Evolutionary conservation across 2,888 invertebrate species (phyloP).

Genomic region (Zelleria hepariella): DNA sequence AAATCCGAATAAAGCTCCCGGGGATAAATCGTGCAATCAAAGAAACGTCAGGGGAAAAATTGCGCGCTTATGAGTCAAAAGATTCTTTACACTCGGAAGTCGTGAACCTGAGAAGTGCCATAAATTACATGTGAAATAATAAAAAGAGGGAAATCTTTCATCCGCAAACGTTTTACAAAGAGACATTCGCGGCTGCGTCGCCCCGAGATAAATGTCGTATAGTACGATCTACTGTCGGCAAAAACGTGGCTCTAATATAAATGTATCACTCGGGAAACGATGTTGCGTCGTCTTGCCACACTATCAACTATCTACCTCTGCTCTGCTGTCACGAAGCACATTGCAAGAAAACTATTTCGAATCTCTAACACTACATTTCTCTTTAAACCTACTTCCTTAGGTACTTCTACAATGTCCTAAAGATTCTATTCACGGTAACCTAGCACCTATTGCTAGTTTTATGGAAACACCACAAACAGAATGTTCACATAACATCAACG

Average conservation of each 20-base stretch:
- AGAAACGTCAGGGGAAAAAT: constrained; percentile 25
- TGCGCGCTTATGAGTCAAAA: constrained; percentile 30
- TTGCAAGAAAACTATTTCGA: not conserved
- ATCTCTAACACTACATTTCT: no score
- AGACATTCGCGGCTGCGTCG: constrained; percentile 35
- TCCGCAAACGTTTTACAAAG: constrained; percentile 58
- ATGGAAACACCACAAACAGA: not conserved
- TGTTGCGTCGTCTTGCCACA: not conserved
- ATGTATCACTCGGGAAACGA: constrained; percentile 19
- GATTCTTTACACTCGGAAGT: constrained; percentile 24
- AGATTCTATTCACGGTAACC: not conserved
- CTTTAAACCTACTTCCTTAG: not conserved
- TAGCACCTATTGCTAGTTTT: not conserved
- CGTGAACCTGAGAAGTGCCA: constrained; percentile 39
- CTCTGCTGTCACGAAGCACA: not conserved
- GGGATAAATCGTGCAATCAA: constrained; percentile 7
- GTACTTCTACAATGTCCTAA: not conserved
- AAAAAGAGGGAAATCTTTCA: constrained; percentile 59
- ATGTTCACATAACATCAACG: not conserved
- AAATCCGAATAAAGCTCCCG: not conserved
- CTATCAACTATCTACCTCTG: not conserved
- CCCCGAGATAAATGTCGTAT: constrained; percentile 51
- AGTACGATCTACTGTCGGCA: constrained; percentile 48
- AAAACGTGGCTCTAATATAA: constrained; percentile 51
- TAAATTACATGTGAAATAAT: constrained; percentile 65